Evolutionary conservation across 2,888 invertebrate genomes (phyloP).

Genomic region (Byasa hedistus): DNA sequence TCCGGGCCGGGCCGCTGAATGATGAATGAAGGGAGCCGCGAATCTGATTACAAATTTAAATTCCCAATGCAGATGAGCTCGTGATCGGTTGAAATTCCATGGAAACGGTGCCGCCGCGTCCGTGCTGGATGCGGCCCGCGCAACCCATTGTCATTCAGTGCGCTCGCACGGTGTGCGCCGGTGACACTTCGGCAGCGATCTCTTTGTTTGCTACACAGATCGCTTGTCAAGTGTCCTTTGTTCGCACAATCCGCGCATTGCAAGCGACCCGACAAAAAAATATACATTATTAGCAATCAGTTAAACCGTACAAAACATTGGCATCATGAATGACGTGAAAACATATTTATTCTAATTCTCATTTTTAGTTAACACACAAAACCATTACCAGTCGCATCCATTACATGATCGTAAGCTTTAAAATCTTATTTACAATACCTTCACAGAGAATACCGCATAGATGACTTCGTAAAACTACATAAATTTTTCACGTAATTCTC

Average conservation of each 20-base stretch:
- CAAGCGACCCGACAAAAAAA: background rate
- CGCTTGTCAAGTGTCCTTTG: conserved; percentile 19
- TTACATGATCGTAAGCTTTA: background rate
- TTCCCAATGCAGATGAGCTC: conserved; percentile 65
- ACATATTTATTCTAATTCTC: background rate
- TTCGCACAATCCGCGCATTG: conserved; percentile 19
- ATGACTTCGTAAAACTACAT: conserved; percentile 9
- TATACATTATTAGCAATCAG: background rate
- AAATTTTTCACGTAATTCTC: conserved; percentile 5
- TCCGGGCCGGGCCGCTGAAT: conserved; percentile 53
- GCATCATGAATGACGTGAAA: background rate
- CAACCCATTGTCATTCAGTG: conserved; percentile 51
- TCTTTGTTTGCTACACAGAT: conserved; percentile 29
- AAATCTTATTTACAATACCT: background rate
- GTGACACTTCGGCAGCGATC: conserved; percentile 20
- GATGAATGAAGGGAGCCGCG: conserved; percentile 67
- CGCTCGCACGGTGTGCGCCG: conserved; percentile 22
- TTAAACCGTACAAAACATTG: background rate
- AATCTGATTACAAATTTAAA: conserved; percentile 73
- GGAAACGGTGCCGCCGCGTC: conserved; percentile 58
- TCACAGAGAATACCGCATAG: background rate
- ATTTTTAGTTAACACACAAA: too few species aligned
- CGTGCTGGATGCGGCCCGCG: conserved; percentile 46
- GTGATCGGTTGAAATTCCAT: conserved; percentile 58
- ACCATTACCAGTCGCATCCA: background rate